Evolutionary conservation across 2,113 vertebrate species (phyloP), one percentile per base, ranked within the genome.

Genomic region (Rafetus swinhoei): DNA sequence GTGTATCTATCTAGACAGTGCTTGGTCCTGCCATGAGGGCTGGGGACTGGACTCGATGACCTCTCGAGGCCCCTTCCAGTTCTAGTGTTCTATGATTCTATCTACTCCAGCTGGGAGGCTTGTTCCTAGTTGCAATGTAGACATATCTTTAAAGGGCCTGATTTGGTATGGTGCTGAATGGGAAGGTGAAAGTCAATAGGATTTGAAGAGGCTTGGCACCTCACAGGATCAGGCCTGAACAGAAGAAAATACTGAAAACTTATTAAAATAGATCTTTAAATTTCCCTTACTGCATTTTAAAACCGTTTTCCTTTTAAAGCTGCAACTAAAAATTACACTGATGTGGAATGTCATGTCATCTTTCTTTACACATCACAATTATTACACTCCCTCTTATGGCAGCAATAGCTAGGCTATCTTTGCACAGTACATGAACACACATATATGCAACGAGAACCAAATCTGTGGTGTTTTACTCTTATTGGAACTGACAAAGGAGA

Each of bases 401-500:
- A 85, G 21, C 52, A 19, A 69, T 29, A 56, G 62, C 79, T 89
- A 87, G 85, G 60, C 3, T 13, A 69, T 93, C 94, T 90, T 79
- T 94, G 85, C 57, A 0, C 0, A 84, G 82, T 85, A 94, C 93
- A 94, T 79, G 89, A 22, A 83, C 55, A 93, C 14, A 74, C 81
- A 88, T 16, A 86, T 82, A 84, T 96, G 87, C 2, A 90, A 55
- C 32, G 87, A 95, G 56, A 95, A 91, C 88, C 65, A 93, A 76
- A 65, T 6, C 88, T 93, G 87, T 90, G 90, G 81, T 91, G 72
- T 95, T 97, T 92, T 82, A 35, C 60, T 84, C 59, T 95, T 93
- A 94, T 79, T 91, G 62, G 82, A 85, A 18, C 65, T 91, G 95
- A 96, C 94, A 97, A 94, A 95, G 88, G 84, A 93, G 96, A 90